These are phyloP conservation scores for Pseudomugil tenellus DNA, from an alignment of 2,797 vertebrate species.

Conservation along the genomic window DNA sequence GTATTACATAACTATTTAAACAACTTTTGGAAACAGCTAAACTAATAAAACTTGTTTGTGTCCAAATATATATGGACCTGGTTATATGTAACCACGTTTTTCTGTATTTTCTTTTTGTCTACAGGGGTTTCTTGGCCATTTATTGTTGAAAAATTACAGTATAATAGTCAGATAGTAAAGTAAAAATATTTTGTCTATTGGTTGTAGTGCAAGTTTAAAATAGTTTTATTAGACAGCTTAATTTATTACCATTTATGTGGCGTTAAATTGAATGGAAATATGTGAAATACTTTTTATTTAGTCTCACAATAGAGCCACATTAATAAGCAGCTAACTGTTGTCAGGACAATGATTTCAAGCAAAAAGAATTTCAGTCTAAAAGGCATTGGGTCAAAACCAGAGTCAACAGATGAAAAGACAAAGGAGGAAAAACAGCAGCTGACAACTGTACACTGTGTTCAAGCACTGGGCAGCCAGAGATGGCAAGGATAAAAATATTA, in stretches of 20 bases:
- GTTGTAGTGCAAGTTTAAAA: not conserved
- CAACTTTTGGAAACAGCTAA: too few relatives aligned
- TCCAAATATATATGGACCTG: too few relatives aligned
- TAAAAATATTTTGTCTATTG: too few relatives aligned
- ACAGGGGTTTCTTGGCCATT: too few relatives aligned
- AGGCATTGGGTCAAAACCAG: constrained; percentile 66
- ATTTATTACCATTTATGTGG: not conserved
- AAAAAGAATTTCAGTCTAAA: constrained; percentile 75
- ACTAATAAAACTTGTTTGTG: too few relatives aligned
- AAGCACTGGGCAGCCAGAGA: constrained; percentile 41
- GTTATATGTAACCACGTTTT: too few relatives aligned
- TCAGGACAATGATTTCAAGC: constrained; percentile 64
- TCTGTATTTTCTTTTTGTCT: too few relatives aligned
- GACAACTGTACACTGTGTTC: constrained; percentile 53
- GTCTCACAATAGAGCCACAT: constrained; percentile 50
- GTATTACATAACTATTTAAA: too few relatives aligned
- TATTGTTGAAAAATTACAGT: too few relatives aligned
- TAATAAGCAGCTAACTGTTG: constrained; percentile 66
- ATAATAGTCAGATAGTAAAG: too few relatives aligned
- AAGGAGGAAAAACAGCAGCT: constrained; percentile 40
- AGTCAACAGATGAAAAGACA: constrained; percentile 61
- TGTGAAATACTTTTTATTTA: not conserved
- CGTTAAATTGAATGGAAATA: not conserved
- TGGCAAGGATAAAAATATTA: constrained; percentile 51
- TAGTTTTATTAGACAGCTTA: not conserved